These are phyloP conservation scores for Heteromormyrus szaboi DNA, from an alignment of 2,797 vertebrate species.

Conservation along the genomic window DNA sequence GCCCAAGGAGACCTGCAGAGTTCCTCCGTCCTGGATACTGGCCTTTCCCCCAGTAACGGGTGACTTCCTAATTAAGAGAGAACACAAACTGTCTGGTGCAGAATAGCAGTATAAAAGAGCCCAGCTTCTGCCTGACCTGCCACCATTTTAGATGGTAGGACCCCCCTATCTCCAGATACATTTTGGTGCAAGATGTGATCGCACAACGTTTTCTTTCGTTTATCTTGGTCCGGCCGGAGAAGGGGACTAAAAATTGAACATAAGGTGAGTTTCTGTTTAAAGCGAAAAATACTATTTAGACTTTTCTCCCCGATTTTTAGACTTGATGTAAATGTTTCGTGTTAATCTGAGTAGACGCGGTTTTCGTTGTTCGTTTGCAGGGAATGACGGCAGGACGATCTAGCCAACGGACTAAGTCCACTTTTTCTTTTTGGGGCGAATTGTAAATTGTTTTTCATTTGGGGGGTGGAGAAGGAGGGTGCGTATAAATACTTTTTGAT, in stretches of 20 bases:
- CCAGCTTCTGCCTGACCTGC: not conserved
- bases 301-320: constrained; percentile 72
- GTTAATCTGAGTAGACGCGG: constrained; percentile 55
- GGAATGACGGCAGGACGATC: constrained; percentile 64
- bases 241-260: constrained; percentile 56
- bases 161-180: not conserved
- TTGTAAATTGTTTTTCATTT: constrained; percentile 47
- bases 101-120: not conserved
- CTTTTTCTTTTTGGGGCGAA: constrained; percentile 55
- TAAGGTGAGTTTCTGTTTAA: constrained; percentile 69
- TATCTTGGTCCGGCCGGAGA: not conserved
- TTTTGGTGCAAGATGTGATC: not conserved
- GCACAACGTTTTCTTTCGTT: not conserved
- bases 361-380: constrained; percentile 43
- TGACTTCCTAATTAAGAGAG: not conserved
- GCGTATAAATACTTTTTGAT: constrained; percentile 48
- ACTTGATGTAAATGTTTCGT: constrained; percentile 84
- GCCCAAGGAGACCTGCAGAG: not conserved
- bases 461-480: not conserved
- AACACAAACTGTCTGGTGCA: not conserved
- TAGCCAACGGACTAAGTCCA: constrained; percentile 58
- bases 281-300: constrained; percentile 48
- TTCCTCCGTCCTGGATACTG: not conserved
- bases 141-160: not conserved
- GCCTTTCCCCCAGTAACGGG: not conserved